Evolutionary conservation across 2,888 invertebrate species (phyloP), one percentile per base, ranked within the genome.

Genomic region (Strigamia crassipes): DNA sequence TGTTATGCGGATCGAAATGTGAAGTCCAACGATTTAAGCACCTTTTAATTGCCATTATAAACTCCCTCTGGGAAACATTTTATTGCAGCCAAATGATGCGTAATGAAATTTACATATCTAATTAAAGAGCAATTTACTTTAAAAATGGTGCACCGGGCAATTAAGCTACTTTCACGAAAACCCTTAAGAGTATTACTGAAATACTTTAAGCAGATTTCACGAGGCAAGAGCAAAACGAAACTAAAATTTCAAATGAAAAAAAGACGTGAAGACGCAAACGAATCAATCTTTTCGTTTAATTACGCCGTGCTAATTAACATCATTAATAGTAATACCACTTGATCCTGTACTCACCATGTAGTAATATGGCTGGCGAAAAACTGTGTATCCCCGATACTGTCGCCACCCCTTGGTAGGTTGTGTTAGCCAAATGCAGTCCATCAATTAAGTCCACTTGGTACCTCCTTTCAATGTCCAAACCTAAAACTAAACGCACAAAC

Each of bases 391-490:
- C 85, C 81, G 83, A 83, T 31, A 82, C 84, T 46, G 84, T 81
- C 77, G 83, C 81, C 34, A 85, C 81, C 56, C 85, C 85, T 88
- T 90, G 90, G 87, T 91, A 92, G 87, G 92, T 91, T 88, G 91
- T 92, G 90, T 93, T 94, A 90, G 93, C 92, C 88, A 93, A 90
- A 89, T 93, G 92, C 89, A 94, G 90, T 87, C 93, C 92, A 89
- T 92, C 92, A 89, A 94, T 90, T 88, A 94, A 90, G 89, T 94
- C 94, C 90, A 94, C 92, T 86, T 90, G 87, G 51, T 81, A 82
- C 61, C 82, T 41, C 81, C 82, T 81, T 81, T 83, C 83, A 41
- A 83, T 80, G 18, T 83, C 82, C 34, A 83, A 78, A 73, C 83
- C 83, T 73, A 83, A 82, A 46, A 83, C 83, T 83, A 23, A 78